These are phyloP conservation scores for Synanthedon andrenaeformis DNA, from an alignment of 2,888 invertebrate species.

Conservation along the genomic window DNA sequence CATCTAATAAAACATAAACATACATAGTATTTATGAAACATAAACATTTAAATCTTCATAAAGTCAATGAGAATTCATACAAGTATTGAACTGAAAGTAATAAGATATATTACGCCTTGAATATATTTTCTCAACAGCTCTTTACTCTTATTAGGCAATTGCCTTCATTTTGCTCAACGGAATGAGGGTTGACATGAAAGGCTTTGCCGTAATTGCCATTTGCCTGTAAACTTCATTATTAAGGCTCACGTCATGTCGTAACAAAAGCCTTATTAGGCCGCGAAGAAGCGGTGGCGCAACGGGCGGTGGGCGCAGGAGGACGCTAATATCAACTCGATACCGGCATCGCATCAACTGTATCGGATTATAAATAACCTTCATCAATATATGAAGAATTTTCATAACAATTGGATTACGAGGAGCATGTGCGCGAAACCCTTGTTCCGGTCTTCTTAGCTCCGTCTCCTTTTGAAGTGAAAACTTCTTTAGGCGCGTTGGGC, in stretches of 20 bases:
- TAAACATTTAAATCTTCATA: not conserved
- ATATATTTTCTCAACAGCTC: constrained; percentile 20
- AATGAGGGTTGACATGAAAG: constrained; percentile 40
- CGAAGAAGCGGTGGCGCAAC: not conserved
- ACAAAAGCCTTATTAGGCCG: not conserved
- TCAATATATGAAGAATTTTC: too few relatives aligned
- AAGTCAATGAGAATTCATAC: not conserved
- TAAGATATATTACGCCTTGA: constrained; percentile 17
- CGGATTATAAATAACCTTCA: too few relatives aligned
- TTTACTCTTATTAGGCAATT: constrained; percentile 38
- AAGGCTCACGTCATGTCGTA: constrained; percentile 12
- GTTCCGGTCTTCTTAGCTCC: too few relatives aligned
- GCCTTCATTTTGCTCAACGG: constrained; percentile 30
- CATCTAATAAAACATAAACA: too few relatives aligned
- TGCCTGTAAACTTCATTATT: constrained; percentile 39
- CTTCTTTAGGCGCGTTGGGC: too few relatives aligned
- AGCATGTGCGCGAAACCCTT: too few relatives aligned
- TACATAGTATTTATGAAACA: too few relatives aligned
- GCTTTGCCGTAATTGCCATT: constrained; percentile 37
- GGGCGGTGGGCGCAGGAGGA: not conserved
- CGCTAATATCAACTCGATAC: not conserved
- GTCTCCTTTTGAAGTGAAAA: too few relatives aligned
- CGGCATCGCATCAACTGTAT: not conserved
- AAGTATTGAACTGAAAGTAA: constrained; percentile 4
- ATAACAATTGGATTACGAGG: too few relatives aligned